Evolutionary conservation across 1,140 invertebrate genomes (phyloP), one percentile per base, ranked within the genome.

Genomic region (Trichogramma pretiosum): DNA sequence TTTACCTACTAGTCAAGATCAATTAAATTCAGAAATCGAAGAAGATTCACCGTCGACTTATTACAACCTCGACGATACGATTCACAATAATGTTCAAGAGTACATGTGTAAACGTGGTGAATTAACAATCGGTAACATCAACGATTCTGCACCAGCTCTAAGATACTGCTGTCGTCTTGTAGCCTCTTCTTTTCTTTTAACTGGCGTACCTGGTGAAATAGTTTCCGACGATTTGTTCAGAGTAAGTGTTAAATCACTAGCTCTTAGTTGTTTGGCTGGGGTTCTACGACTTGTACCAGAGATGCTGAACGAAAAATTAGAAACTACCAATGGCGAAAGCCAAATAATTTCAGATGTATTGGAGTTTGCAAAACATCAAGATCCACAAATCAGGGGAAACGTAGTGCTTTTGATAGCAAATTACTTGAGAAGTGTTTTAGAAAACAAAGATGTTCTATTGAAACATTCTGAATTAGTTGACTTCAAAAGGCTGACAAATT

Each of bases 201-300:
- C 77, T 24, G 85, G 85, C 16, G 68, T 64, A 48, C 74, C 76
- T 36, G 77, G 77, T 21, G 70, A 71, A 22, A 62, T 82, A 32
- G 76, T 85, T 38, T 65, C 80, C 11, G 84, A 84, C 60, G 77
- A 79, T 54, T 70, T 65, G 33, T 81, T 89, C 9, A 73, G 89
- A 24, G 86, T 93, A 13, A 92, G 88, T 49, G 80, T 91, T 0
- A 92, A 93, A 72, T 81, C 85, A 1, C 75, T 90, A 24, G 85
- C 88, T 1, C 60, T 93, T 3, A 80, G 77, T 24, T 90, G 86
- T 64, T 58, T 93, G 2, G 76, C 79, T 2, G 76, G 78, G 35
- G 76, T 86, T 23, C 63, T 90, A 21, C 73, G 73, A 22, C 57
- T 91, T 23, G 80, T 81, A 58, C 87, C 90, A 1, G 70, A 78